phyloP scores from a whole-genome alignment of 2,113 vertebrate species.

The Fukomys damarensis region DNA sequence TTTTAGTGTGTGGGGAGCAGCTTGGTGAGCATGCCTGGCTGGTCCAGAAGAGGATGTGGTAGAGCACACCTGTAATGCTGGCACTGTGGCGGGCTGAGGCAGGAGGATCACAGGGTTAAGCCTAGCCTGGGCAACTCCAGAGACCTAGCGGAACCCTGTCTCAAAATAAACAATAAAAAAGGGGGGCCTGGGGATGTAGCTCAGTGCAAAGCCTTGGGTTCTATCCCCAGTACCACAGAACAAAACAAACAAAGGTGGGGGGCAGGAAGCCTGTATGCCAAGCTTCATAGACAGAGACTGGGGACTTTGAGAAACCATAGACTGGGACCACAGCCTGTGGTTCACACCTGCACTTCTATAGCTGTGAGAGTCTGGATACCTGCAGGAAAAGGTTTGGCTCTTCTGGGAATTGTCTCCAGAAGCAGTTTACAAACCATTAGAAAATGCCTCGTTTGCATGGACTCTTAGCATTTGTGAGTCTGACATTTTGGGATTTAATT shows the following conservation, averaged over 20 bases:
- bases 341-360: background rate
- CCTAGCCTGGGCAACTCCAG: background rate
- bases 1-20: constrained; percentile 42
- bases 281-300: background rate
- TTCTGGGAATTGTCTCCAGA: constrained; percentile 31
- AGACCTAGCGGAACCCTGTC: background rate
- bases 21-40: background rate
- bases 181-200: background rate
- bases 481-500: background rate
- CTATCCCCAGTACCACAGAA: background rate
- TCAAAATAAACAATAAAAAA: background rate
- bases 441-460: background rate
- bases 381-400: background rate
- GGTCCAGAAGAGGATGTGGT: background rate
- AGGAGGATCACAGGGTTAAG: background rate
- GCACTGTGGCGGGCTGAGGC: background rate
- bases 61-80: background rate
- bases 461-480: constrained; percentile 1
- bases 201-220: background rate
- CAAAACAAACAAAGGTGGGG: background rate
- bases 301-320: background rate
- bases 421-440: constrained; percentile 35
- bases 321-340: background rate
- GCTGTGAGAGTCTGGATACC: background rate
- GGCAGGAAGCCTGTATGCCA: background rate